Conservation (phyloP, 2,888 invertebrate species). For the Zootermopsis nevadensis region DNA sequence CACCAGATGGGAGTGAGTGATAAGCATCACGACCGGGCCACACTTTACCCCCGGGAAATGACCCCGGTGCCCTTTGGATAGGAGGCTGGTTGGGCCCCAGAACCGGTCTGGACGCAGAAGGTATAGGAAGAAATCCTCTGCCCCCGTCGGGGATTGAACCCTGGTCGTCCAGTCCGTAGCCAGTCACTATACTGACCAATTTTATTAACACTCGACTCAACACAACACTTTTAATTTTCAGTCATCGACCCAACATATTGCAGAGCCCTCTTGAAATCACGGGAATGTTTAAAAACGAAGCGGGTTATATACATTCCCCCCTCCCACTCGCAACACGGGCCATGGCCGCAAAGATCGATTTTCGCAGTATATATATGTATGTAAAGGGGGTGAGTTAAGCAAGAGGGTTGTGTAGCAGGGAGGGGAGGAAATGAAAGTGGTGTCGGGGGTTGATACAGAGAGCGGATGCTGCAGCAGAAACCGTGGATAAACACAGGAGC, state of each 20-base stretch:
- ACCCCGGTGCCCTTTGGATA: no score
- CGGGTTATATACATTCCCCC: not conserved
- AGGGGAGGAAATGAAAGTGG: conserved; percentile 46
- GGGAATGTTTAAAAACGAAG: not conserved
- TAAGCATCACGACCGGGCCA: no score
- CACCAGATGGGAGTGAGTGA: no score
- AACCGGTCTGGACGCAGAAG: no score
- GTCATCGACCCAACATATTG: not conserved
- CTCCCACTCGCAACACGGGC: not conserved
- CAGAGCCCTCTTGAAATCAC: not conserved
- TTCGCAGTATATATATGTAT: conserved; percentile 14
- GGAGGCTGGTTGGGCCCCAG: no score
- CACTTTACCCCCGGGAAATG: no score
- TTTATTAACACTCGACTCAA: no score
- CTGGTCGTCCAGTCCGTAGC: no score
- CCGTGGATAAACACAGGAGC: conserved; percentile 18
- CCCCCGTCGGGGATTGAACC: no score
- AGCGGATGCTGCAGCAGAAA: conserved; percentile 35
- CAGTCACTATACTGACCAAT: no score
- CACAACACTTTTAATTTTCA: no score
- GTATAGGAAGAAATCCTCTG: no score
- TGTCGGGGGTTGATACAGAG: conserved; percentile 47
- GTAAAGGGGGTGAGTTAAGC: not conserved
- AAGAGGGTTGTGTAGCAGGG: not conserved
- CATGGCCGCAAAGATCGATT: conserved; percentile 41